Conservation (phyloP, 2,888 invertebrate genomes). For the Drosophila acutilabella region DNA sequence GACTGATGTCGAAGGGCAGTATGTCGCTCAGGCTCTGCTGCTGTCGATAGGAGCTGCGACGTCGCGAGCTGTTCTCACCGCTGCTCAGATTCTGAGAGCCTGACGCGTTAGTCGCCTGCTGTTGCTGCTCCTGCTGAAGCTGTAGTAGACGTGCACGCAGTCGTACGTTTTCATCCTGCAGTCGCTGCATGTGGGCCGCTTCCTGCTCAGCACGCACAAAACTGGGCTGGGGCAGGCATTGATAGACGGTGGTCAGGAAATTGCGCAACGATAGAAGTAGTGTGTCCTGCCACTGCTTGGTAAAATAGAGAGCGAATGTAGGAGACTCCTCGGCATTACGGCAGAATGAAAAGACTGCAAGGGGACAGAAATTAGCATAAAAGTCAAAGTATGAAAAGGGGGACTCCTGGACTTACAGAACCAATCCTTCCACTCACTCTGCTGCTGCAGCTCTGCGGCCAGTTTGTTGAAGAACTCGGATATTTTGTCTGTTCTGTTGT, state of each 20-base stretch:
- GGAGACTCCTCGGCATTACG: slow-evolving; percentile 96
- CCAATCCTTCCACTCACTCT: slow-evolving; percentile 98
- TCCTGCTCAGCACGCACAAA: slow-evolving; percentile 95
- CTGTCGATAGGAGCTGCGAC: slow-evolving; percentile 84
- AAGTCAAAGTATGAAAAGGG: too few relatives aligned
- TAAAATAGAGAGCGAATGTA: slow-evolving; percentile 94
- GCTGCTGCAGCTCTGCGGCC: slow-evolving; percentile 94
- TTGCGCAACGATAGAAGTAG: slow-evolving; percentile 95
- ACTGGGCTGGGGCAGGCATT: slow-evolving; percentile 95
- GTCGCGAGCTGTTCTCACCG: slow-evolving; percentile 41
- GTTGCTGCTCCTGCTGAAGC: slow-evolving; percentile 77
- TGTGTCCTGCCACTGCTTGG: slow-evolving; percentile 97
- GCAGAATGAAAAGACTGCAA: slow-evolving; percentile 95
- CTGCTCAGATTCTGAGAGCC: not conserved
- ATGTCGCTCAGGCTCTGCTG: slow-evolving; percentile 87
- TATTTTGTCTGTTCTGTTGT: slow-evolving; percentile 93
- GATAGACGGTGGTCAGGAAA: slow-evolving; percentile 94
- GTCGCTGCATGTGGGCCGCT: slow-evolving; percentile 90
- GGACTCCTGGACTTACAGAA: slow-evolving; percentile 90
- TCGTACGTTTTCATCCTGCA: slow-evolving; percentile 93
- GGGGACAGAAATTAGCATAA: too few relatives aligned
- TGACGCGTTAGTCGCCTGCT: slow-evolving; percentile 16
- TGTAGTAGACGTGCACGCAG: slow-evolving; percentile 86
- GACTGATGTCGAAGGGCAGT: slow-evolving; percentile 88
- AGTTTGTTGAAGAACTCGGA: slow-evolving; percentile 95